Evolutionary conservation across 1,140 invertebrate species (phyloP), one percentile per base, ranked within the genome.

Genomic region (Drosophila biarmipes): DNA sequence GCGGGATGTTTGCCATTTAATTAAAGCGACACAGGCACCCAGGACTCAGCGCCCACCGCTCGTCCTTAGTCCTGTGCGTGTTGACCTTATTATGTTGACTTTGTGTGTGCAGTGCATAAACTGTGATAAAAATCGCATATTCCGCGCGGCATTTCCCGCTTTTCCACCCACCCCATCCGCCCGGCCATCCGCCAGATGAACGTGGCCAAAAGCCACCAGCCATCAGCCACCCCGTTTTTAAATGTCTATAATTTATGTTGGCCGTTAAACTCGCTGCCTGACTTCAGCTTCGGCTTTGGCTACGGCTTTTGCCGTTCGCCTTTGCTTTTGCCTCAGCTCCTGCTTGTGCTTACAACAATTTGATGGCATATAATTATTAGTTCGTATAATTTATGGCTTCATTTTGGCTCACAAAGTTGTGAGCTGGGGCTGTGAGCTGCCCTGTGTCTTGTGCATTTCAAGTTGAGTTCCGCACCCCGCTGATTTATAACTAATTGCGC

Each of bases 341-440:
- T 55, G 48, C 40, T 59, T 46, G 69, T 74, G 82, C 78, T 87
- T 78, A 87, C 78, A 87, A 87, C 82, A 78, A 75, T 86, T 86
- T 86, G 82, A 86, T 78, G 82, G 82, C 82, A 87, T 82, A 87
- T 87, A 86, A 86, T 86, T 86, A 86, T 86, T 86, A 86, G 82
- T 82, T 87, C 82, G 82, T 86, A 86, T 87, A 87, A 86, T 86
- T 86, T 87, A 86, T 86, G 82, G 54, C 78, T 82, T 87, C 74
- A 87, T 86, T 82, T 86, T 78, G 58, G 69, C 69, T 58, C 58
- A 78, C 82, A 86, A 86, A 87, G 78, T 85, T 86, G 76, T 55
- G 63, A 54, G 40, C 62, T 55, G 66, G 21, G 4, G 6, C 29
- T 31, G 29, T 10, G 24, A 8, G 27, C 34, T 8, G 35, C 63